A percentile compares a stretch with the other conserved stretches of the same genome.
Evolutionary conservation across 2,888 invertebrate species (phyloP).

Genomic region (Atethmia centrago): DNA sequence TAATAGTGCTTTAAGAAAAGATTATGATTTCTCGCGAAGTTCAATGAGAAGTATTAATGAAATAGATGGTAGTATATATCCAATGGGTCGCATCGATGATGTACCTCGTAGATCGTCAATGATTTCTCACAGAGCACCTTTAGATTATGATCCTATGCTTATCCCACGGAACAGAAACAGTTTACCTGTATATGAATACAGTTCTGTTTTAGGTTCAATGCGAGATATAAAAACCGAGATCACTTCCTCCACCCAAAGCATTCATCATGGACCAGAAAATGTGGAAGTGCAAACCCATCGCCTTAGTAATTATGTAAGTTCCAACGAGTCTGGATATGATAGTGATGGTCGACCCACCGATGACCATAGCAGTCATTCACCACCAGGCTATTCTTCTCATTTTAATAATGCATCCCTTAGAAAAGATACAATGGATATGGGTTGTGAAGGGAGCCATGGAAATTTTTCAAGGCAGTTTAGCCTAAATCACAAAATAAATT

Average conservation of each 20-base stretch:
- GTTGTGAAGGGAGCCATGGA: slow-evolving; percentile 78
- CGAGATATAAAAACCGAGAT: slow-evolving; percentile 85
- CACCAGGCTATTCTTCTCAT: slow-evolving; percentile 88
- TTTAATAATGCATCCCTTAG: slow-evolving; percentile 79
- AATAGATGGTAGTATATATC: slow-evolving; percentile 79
- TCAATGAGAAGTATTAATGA: slow-evolving; percentile 87
- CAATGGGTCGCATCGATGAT: slow-evolving; percentile 79
- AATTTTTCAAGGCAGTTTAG: slow-evolving; percentile 86
- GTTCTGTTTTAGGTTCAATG: slow-evolving; percentile 82
- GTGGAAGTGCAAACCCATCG: slow-evolving; percentile 91
- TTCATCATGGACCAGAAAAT: slow-evolving; percentile 89
- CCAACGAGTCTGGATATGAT: slow-evolving; percentile 96
- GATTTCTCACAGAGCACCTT: slow-evolving; percentile 85
- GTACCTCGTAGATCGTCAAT: slow-evolving; percentile 84
- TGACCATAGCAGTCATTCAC: slow-evolving; percentile 89
- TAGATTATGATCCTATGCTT: slow-evolving; percentile 88
- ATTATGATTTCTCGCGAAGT: slow-evolving; percentile 83
- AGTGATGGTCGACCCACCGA: slow-evolving; percentile 93
- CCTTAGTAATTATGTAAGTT: slow-evolving; percentile 94
- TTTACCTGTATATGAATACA: slow-evolving; percentile 88
- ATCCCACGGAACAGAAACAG: slow-evolving; percentile 88
- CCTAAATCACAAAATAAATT: slow-evolving; percentile 86
- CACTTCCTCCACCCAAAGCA: slow-evolving; percentile 87
- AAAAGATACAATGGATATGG: slow-evolving; percentile 74
- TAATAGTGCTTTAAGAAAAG: slow-evolving; percentile 82